Conservation (phyloP, 2,113 vertebrate genomes). For the Camarhynchus parvulus region DNA sequence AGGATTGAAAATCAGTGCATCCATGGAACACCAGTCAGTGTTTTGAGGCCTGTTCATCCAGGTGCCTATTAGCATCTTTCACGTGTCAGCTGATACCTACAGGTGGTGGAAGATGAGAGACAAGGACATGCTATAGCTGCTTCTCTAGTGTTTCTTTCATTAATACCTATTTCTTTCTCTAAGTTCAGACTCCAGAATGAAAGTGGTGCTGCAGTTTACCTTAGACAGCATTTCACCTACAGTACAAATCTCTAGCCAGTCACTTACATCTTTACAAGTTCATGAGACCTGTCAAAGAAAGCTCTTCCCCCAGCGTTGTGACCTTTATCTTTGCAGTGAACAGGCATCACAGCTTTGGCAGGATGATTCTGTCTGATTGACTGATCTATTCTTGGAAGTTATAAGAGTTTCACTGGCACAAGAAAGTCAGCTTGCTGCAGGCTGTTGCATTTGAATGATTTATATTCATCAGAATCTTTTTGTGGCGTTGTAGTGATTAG, state of each 20-base stretch:
- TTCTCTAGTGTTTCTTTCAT: background rate
- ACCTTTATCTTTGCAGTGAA: background rate
- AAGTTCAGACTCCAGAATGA: background rate
- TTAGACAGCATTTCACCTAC: background rate
- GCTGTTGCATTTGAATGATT: background rate
- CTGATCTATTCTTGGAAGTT: constrained; percentile 15
- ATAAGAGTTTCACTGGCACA: background rate
- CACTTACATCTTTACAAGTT: background rate
- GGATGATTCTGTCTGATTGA: background rate
- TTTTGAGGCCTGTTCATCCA: background rate
- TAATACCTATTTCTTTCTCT: background rate
- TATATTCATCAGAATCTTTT: background rate
- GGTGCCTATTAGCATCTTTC: background rate
- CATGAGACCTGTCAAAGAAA: background rate
- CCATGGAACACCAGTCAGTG: background rate
- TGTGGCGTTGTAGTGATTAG: background rate
- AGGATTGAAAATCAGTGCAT: background rate
- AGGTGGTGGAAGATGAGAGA: background rate
- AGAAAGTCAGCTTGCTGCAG: background rate
- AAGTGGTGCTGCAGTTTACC: background rate
- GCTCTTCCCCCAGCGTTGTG: background rate
- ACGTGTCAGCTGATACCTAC: background rate
- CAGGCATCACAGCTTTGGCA: background rate
- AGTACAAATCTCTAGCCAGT: background rate
- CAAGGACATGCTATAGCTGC: background rate